Percentiles rank a stretch among this genome's conserved stretches.
Conservation (phyloP, 2,113 vertebrate genomes). For the Phocoena phocoena region DNA sequence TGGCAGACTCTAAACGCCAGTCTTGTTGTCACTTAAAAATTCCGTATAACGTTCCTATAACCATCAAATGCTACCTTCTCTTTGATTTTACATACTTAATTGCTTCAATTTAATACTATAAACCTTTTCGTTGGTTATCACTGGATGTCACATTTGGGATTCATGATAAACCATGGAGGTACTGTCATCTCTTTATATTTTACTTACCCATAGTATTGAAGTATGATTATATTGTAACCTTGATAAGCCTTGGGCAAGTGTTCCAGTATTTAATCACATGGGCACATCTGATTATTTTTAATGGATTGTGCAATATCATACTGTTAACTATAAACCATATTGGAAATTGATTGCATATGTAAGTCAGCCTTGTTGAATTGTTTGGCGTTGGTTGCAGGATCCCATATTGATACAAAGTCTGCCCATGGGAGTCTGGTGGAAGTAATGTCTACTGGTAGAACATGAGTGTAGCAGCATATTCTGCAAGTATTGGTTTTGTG, state of each 20-base stretch:
- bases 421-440: background rate
- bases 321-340: background rate
- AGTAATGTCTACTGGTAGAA: background rate
- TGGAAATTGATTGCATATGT: background rate
- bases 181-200: background rate
- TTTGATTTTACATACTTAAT: background rate
- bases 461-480: background rate
- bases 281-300: constrained; percentile 36
- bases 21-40: background rate
- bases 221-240: background rate
- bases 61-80: background rate
- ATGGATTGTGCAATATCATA: background rate
- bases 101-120: background rate
- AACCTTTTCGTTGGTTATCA: background rate
- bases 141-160: background rate
- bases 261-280: constrained; percentile 33
- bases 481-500: background rate
- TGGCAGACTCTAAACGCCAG: background rate
- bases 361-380: background rate
- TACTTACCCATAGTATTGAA: background rate
- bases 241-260: background rate
- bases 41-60: background rate
- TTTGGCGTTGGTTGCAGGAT: background rate
- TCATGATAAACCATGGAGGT: background rate
- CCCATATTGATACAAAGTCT: background rate